phyloP scores from a whole-genome alignment of 2,113 vertebrate genomes.

The Mustela lutreola region DNA sequence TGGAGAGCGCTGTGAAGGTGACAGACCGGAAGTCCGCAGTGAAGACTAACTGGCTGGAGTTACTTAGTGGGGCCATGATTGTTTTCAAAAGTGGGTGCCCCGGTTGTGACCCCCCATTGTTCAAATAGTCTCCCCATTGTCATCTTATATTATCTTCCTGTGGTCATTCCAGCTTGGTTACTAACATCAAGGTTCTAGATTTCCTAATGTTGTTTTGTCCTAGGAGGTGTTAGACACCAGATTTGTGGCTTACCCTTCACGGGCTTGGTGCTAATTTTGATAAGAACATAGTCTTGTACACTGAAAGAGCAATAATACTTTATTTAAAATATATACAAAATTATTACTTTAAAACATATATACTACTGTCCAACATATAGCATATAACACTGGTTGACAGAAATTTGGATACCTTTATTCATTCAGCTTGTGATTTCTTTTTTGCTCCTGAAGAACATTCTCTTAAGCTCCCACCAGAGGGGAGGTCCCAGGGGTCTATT shows the following conservation, averaged over 20 bases:
- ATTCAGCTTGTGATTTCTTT: constrained; percentile 52
- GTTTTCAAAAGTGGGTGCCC: not conserved
- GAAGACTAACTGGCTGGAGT: not conserved
- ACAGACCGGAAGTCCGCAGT: rapidly evolving
- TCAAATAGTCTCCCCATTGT: not conserved
- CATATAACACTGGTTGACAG: constrained; percentile 37
- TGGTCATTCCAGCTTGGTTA: not conserved
- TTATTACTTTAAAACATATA: constrained; percentile 80
- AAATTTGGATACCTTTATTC: constrained; percentile 58
- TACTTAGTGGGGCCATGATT: not conserved
- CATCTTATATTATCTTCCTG: not conserved
- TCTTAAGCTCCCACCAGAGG: not conserved
- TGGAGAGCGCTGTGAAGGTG: not conserved
- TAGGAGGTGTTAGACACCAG: not conserved
- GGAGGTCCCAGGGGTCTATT: not conserved
- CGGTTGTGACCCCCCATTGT: not conserved
- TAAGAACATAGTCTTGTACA: constrained; percentile 59
- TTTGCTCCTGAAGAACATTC: constrained; percentile 25
- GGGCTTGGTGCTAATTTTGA: not conserved
- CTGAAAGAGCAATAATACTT: constrained; percentile 71
- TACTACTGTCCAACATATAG: constrained; percentile 63
- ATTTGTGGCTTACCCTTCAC: not conserved
- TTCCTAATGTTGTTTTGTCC: not conserved
- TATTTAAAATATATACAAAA: constrained; percentile 85
- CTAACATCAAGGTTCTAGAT: not conserved